These are phyloP conservation scores for Oryctes rhinoceros DNA, from an alignment of 1,140 invertebrate genomes.

Conservation along the genomic window DNA sequence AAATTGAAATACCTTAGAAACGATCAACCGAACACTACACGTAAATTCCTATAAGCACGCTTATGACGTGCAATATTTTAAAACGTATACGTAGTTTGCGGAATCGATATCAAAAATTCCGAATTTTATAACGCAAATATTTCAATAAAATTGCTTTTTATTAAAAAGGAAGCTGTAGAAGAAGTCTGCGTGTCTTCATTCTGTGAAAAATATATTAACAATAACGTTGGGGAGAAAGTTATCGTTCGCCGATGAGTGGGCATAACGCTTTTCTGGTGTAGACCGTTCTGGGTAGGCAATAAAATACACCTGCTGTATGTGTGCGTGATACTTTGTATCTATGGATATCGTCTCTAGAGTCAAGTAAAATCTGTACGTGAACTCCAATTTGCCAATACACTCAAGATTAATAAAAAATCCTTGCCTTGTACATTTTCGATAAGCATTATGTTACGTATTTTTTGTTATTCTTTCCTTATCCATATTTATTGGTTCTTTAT, in stretches of 20 bases:
- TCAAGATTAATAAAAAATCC: background rate
- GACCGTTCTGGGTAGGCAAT: constrained; percentile 13
- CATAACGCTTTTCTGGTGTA: background rate
- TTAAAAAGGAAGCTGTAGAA: constrained; percentile 26
- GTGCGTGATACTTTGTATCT: constrained; percentile 18
- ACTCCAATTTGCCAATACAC: background rate
- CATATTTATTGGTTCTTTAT: no score
- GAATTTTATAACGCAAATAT: background rate
- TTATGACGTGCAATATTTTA: background rate
- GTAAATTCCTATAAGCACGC: no score
- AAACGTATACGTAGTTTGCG: background rate
- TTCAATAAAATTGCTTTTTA: constrained; percentile 35
- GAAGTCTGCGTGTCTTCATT: constrained; percentile 19
- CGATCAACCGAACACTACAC: no score
- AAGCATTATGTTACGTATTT: background rate
- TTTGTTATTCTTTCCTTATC: no score
- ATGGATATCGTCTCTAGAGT: constrained; percentile 32
- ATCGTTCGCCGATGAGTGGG: constrained; percentile 17
- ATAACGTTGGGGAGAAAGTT: constrained; percentile 30
- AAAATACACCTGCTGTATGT: constrained; percentile 33
- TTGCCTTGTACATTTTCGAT: background rate
- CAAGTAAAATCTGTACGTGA: constrained; percentile 33
- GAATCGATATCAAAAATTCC: constrained; percentile 7
- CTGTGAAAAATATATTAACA: constrained; percentile 34
- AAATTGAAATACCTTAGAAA: no score